A percentile compares a stretch with the other conserved stretches of the same genome.
Evolutionary conservation across 2,888 invertebrate species (phyloP).

Genomic region (Eupsilia transversa): DNA sequence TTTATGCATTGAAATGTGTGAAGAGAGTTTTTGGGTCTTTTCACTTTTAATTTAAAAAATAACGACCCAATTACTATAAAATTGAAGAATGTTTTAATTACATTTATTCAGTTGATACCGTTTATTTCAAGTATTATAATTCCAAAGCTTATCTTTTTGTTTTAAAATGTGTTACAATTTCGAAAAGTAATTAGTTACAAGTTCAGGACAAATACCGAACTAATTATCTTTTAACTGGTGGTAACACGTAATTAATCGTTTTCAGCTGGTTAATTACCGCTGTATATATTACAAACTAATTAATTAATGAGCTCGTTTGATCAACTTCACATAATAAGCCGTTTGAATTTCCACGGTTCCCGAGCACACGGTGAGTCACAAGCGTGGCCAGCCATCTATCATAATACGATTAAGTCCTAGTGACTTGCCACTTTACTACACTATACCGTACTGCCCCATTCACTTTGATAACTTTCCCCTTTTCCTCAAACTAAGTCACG

Average conservation of each 20-base stretch:
- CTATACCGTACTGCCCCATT: conserved; percentile 27
- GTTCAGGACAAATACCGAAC: conserved; percentile 2
- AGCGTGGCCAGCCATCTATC: conserved; percentile 75
- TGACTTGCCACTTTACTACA: conserved; percentile 67
- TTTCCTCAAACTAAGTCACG: conserved; percentile 49
- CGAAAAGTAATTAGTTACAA: conserved; percentile 28
- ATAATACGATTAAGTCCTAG: conserved; percentile 71
- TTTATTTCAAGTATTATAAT: neutral
- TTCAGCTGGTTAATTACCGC: conserved; percentile 29
- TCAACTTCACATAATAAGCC: conserved; percentile 40
- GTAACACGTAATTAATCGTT: conserved; percentile 38
- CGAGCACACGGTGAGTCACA: conserved; percentile 73
- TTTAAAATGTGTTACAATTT: conserved; percentile 1
- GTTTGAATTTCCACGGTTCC: conserved; percentile 55
- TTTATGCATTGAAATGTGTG: neutral
- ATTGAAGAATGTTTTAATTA: neutral
- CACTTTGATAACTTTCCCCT: conserved; percentile 52
- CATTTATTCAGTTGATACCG: neutral
- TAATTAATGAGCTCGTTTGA: conserved; percentile 54
- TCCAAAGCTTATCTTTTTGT: neutral
- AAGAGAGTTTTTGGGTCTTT: neutral
- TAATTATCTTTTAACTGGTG: conserved; percentile 28
- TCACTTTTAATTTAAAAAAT: neutral
- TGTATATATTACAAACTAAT: conserved; percentile 36
- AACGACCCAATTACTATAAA: neutral